phyloP scores from a whole-genome alignment of 2,888 invertebrate species.

The Galerucella pusilla region DNA sequence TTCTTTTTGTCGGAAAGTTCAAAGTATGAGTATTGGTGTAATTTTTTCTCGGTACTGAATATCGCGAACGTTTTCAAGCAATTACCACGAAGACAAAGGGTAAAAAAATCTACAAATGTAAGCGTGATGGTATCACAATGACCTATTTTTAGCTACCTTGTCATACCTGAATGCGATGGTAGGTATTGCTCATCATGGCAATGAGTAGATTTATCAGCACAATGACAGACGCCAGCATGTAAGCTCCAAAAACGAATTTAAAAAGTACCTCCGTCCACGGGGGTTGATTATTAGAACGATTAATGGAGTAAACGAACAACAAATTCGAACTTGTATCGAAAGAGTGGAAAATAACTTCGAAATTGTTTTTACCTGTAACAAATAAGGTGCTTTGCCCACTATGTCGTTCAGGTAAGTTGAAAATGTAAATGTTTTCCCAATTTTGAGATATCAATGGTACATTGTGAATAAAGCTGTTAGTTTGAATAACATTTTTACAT shows the following conservation, averaged over 20 bases:
- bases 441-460: too few species aligned
- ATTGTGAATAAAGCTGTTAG: too few species aligned
- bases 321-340: not conserved
- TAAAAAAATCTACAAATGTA: slow-evolving; percentile 33
- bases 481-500: too few species aligned
- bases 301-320: slow-evolving; percentile 49
- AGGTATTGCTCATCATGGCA: slow-evolving; percentile 99
- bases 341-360: not conserved
- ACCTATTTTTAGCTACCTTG: slow-evolving; percentile 44
- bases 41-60: too few species aligned
- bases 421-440: too few species aligned
- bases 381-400: too few species aligned
- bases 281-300: slow-evolving; percentile 70
- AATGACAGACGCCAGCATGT: slow-evolving; percentile 99
- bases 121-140: slow-evolving; percentile 42
- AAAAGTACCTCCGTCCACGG: slow-evolving; percentile 87
- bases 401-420: too few species aligned
- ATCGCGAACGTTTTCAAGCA: not conserved
- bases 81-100: slow-evolving; percentile 31
- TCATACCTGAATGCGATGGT: slow-evolving; percentile 95
- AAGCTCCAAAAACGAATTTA: slow-evolving; percentile 90
- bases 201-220: slow-evolving; percentile 99
- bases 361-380: too few species aligned
- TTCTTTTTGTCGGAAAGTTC: too few species aligned
- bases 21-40: too few species aligned